These are phyloP conservation scores for Hetaerina americana DNA, from an alignment of 1,140 invertebrate species.

Conservation along the genomic window DNA sequence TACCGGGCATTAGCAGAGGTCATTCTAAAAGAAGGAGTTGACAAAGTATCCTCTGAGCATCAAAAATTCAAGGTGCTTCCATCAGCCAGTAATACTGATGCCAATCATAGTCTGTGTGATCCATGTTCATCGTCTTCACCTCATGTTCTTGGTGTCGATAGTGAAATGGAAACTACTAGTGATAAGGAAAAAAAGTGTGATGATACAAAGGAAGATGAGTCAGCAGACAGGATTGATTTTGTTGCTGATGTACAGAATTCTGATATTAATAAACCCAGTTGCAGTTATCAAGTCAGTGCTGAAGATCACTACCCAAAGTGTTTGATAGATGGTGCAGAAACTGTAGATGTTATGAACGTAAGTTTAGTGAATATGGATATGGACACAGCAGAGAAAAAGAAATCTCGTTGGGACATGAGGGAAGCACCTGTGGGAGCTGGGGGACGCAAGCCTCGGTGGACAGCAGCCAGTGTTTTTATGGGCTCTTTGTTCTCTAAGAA, in stretches of 20 bases:
- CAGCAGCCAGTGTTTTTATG: neutral
- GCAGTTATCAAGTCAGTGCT: too few species aligned
- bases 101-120: too few species aligned
- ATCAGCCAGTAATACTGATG: too few species aligned
- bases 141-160: too few species aligned
- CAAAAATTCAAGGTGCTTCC: neutral
- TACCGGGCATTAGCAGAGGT: slow-evolving; percentile 33
- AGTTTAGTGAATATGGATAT: neutral
- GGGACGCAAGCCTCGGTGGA: neutral
- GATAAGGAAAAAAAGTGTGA: neutral
- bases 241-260: too few species aligned
- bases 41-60: neutral
- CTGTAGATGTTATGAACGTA: neutral
- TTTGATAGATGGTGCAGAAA: neutral
- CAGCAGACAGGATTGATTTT: too few species aligned
- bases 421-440: neutral
- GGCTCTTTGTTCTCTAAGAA: neutral
- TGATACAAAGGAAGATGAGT: neutral
- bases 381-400: neutral
- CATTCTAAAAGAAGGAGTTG: slow-evolving; percentile 19
- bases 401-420: neutral
- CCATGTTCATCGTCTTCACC: too few species aligned
- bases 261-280: too few species aligned
- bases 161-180: neutral
- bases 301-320: neutral